Conservation (phyloP, 2,113 vertebrate species). For the Anser brachyrhynchus region DNA sequence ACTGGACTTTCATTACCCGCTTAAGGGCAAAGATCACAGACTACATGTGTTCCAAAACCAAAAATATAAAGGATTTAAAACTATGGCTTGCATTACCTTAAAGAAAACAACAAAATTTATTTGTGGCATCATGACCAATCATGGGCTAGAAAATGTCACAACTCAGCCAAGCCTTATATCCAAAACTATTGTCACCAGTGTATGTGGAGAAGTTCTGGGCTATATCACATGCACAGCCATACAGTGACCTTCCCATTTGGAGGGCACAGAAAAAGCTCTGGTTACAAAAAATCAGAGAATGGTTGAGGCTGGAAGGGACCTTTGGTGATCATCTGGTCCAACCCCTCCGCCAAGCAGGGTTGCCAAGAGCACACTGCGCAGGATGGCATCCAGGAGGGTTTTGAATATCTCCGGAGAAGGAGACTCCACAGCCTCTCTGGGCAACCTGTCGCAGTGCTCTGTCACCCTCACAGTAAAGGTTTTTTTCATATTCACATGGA, state of each 20-base stretch:
- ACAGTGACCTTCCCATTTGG: rapidly evolving
- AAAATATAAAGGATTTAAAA: background rate
- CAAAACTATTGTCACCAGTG: background rate
- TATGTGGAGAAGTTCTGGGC: background rate
- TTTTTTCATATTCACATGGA: no score
- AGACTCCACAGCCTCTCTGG: no score
- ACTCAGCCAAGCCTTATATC: background rate
- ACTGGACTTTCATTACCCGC: background rate
- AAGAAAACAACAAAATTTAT: background rate
- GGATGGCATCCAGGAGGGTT: no score
- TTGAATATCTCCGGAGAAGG: no score
- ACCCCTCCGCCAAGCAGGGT: no score
- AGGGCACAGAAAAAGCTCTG: background rate
- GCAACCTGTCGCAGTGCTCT: no score
- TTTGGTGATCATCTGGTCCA: no score
- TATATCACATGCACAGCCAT: background rate
- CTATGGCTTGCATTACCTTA: background rate
- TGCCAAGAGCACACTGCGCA: no score
- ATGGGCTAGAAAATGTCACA: background rate
- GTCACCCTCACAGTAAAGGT: no score
- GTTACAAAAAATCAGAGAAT: background rate
- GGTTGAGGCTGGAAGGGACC: no score
- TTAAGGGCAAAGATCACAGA: background rate
- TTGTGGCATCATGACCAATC: background rate
- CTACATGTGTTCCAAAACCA: background rate